Base-by-base conservation (phyloP, 2,888 invertebrate genomes). In the Spodoptera littoralis region DNA sequence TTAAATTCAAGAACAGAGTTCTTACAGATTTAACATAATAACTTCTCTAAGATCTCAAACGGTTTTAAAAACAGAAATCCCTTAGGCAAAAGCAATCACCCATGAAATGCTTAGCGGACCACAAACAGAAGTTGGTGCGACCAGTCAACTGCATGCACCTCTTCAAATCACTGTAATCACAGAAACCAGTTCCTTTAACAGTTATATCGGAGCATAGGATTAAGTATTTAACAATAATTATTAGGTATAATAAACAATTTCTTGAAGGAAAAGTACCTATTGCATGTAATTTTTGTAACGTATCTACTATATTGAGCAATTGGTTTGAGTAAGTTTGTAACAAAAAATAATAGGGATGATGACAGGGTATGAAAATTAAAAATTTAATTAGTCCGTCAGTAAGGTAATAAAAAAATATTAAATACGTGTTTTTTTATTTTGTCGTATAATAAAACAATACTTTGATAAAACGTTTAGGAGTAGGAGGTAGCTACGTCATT, bases 171-270 rank as follows among this genome's bases (percentile, higher is more conserved):
- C 83, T 71, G 85, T 85, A 82, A 87, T 88, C 83, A 84, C 67
- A 78, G 64, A 63, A 81, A 86, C 86, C 62, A 80, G 86, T 86
- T 86, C 73, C 65, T 60, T 60, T 69, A 83, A 87, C 88, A 87
- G 88, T 89, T 88, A 86, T 75, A 79, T 81, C 75, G 78, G 62
- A 81, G 81, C 79, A 83, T 84, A 82, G 82, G 86, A 88, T 90
- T 89, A 89, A 88, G 85, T 84, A 82, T 82, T 90, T 87, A 85
- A 85, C 85, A 84, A 88, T 85, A 89, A 88, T 88, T 88, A 88
- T 83, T 82, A 84, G 59, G 76, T 77, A 77, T 76, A 82, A 81
- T 80, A 73, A 80, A 82, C 73, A 79, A 76, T 73, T 79, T 76
- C 51, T 45, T 50, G 62, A 42, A 48, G n/a, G 76, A 73, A 81